A percentile compares a stretch with the other conserved stretches of the same genome.
Evolutionary conservation across 2,888 invertebrate species (phyloP).

Genomic region (Stictocephala bisonia): DNA sequence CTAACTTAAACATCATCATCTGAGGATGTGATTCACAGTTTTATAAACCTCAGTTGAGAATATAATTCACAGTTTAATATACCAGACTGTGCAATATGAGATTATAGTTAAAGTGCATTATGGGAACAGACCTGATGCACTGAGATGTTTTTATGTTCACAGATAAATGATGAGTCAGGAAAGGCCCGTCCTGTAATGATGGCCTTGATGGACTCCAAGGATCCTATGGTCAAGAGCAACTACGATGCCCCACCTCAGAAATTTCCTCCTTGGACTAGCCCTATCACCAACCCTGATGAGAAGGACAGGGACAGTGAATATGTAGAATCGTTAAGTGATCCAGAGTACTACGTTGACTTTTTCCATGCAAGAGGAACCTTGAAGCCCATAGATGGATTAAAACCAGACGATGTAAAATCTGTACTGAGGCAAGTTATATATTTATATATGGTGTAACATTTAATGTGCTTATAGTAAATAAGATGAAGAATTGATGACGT

Average conservation of each 20-base stretch:
- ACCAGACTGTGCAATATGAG: too few relatives aligned
- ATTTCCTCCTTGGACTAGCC: neutral
- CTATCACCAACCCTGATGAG: neutral
- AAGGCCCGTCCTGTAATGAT: slow-evolving; percentile 83
- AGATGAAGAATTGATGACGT: too few relatives aligned
- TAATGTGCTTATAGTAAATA: too few relatives aligned
- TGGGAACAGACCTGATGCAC: too few relatives aligned
- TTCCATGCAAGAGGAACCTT: slow-evolving; percentile 31
- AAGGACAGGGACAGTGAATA: slow-evolving; percentile 27
- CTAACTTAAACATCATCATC: too few relatives aligned
- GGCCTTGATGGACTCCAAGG: slow-evolving; percentile 61
- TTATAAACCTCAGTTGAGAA: too few relatives aligned
- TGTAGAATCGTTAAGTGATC: slow-evolving; percentile 7
- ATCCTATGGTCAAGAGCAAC: neutral
- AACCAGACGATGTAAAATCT: slow-evolving; percentile 62
- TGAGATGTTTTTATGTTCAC: slow-evolving; percentile 48
- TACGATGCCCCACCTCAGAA: neutral
- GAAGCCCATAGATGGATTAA: slow-evolving; percentile 61
- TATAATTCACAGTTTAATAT: too few relatives aligned
- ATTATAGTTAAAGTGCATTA: too few relatives aligned
- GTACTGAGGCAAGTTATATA: slow-evolving; percentile 62
- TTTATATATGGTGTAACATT: neutral
- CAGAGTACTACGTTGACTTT: slow-evolving; percentile 30
- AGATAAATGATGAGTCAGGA: slow-evolving; percentile 83
- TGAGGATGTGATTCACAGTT: too few relatives aligned